Evolutionary conservation across 92 coral and sea anemone species (phyloP).

Genomic region (Phenganax marumi): DNA sequence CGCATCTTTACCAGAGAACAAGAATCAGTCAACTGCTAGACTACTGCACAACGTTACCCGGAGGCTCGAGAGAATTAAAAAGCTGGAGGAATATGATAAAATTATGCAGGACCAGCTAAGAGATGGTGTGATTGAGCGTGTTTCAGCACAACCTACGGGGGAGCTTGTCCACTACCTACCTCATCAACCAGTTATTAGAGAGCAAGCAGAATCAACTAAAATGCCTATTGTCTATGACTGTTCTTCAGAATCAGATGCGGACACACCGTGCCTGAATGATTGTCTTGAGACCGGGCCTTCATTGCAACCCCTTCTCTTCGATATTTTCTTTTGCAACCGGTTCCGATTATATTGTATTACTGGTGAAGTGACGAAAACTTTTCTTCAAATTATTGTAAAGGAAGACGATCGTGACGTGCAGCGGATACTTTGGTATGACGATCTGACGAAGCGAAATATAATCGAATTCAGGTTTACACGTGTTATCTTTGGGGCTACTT

Average conservation of each 20-base stretch:
- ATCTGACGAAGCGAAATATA: conserved; percentile 28
- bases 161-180: conserved; percentile 30
- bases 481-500: too few relatives aligned
- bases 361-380: conserved; percentile 57
- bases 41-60: conserved; percentile 34
- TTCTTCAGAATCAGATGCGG: conserved; percentile 31
- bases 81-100: conserved; percentile 24
- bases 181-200: conserved; percentile 42
- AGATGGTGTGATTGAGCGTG: conserved; percentile 40
- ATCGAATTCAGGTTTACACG: conserved; percentile 59
- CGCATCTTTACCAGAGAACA: conserved; percentile 22
- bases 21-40: conserved; percentile 38
- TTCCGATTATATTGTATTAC: conserved; percentile 36
- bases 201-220: conserved; percentile 42
- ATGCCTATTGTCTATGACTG: conserved; percentile 47
- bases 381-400: conserved; percentile 59
- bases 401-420: conserved; percentile 63
- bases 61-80: conserved; percentile 12
- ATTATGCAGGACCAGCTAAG: conserved; percentile 37
- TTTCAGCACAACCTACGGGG: conserved; percentile 32
- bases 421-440: conserved; percentile 46
- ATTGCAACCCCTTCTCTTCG: conserved; percentile 55
- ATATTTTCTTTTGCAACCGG: conserved; percentile 52
- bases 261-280: conserved; percentile 46
- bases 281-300: conserved; percentile 57